These are phyloP conservation scores for Aromia moschata DNA, from an alignment of 2,888 invertebrate genomes.

Conservation along the genomic window DNA sequence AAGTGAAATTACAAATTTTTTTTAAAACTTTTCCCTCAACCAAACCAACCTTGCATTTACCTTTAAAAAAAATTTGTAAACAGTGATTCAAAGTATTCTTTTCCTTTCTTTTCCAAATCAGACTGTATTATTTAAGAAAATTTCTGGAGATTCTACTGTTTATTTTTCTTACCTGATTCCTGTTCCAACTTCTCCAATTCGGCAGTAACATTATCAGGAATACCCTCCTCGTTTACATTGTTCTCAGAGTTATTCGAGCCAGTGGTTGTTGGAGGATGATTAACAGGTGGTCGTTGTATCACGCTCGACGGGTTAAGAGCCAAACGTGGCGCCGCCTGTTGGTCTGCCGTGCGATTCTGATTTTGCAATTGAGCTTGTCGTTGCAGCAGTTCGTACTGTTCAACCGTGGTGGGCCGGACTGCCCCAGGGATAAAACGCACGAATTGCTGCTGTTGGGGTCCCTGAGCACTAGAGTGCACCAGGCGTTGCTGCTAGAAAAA, in stretches of 20 bases:
- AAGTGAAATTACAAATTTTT: too few species aligned
- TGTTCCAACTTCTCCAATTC: conserved; percentile 76
- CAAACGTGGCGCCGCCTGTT: conserved; percentile 40
- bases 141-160: too few species aligned
- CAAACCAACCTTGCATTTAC: too few species aligned
- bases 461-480: conserved; percentile 31
- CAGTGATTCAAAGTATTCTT: too few species aligned
- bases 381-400: conserved; percentile 56
- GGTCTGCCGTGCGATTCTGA: conserved; percentile 43
- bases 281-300: conserved; percentile 38
- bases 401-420: conserved; percentile 52
- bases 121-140: too few species aligned
- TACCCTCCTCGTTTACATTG: conserved; percentile 64
- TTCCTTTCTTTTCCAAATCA: too few species aligned
- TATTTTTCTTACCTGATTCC: conserved; percentile 65
- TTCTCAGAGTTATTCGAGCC: conserved; percentile 40
- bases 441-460: conserved; percentile 46
- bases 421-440: conserved; percentile 46
- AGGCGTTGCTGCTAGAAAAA: conserved; percentile 37
- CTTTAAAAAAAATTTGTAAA: too few species aligned
- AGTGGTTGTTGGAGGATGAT: conserved; percentile 42
- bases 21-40: too few species aligned
- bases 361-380: conserved; percentile 51
- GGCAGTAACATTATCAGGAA: conserved; percentile 74
- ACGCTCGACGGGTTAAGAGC: conserved; percentile 37